Evolutionary conservation across 2,113 vertebrate genomes (phyloP), one percentile per base, ranked within the genome.

Genomic region (Sebastes schlegelii): DNA sequence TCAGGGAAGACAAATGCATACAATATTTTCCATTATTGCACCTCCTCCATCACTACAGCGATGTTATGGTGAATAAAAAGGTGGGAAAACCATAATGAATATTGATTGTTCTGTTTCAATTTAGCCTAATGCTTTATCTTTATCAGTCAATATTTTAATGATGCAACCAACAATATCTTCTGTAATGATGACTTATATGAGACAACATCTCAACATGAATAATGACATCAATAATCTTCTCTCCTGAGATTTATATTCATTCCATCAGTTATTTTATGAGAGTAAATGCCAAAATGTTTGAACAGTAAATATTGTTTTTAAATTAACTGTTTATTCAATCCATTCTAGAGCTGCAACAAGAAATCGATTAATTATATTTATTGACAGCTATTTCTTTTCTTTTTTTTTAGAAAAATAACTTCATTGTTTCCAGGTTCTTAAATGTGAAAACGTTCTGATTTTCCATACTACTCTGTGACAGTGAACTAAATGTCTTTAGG

Each of bases 1-100:
- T 78, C 43, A 72, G 16, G 11, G 8, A 74, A 71, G 70, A 73
- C 12, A 67, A 84, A 82, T 66, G 63, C 8, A 49, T 13, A 46
- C 23, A 74, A 68, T 73, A 52, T 67, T 70, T 75, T 65, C 68
- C 60, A 40, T 52, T 1, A 61, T 0, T 68, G 81, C 12, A 0
- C 46, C 40, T 1, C 57, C 17, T 77, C 46, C 62, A 21, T 68
- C 51, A 1, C 19, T 26, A 16, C 61, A 52, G 55, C 0, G 2
- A 71, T 19, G 69, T 0, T 51, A 43, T 23, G 57, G 42, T 34
- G 34, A 34, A 34, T 34, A 34, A 34, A 34, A 34, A 34, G 34
- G 34, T 52, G 34, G 13, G 4, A 13, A 23, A 71, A 62, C 4
- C 4, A 7, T 13, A 54, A 6, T 10, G 3, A 55, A 58, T 71